Percentiles rank a stretch among this genome's conserved stretches.
Conservation (phyloP, 1,140 invertebrate species). For the Drosophila auraria region DNA sequence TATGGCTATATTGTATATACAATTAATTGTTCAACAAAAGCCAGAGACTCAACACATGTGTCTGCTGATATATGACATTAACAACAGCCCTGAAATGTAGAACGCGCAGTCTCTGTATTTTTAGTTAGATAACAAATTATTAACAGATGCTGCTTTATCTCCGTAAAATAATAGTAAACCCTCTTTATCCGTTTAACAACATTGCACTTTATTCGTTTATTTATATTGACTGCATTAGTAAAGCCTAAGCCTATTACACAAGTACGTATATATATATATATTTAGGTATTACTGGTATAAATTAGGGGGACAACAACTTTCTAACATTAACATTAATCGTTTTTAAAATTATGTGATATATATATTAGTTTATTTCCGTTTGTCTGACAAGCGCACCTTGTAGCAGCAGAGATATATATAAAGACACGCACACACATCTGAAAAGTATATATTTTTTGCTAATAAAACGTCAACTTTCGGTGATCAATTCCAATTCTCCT, state of each 20-base stretch:
- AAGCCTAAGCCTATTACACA: conserved; percentile 52
- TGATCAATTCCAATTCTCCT: conserved; percentile 32
- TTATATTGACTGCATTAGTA: conserved; percentile 76
- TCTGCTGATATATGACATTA: conserved; percentile 54
- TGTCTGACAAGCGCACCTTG: conserved; percentile 53
- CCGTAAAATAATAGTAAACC: not conserved
- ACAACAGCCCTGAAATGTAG: conserved; percentile 39
- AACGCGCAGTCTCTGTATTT: conserved; percentile 30
- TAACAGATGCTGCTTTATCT: conserved; percentile 32
- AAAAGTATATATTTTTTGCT: conserved; percentile 19
- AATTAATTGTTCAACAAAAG: conserved; percentile 72
- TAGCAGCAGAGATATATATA: conserved; percentile 12
- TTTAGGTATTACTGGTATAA: conserved; percentile 44
- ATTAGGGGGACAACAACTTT: conserved; percentile 28
- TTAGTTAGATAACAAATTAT: conserved; percentile 46
- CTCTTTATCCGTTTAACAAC: conserved; percentile 49
- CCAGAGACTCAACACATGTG: conserved; percentile 38
- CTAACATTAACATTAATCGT: conserved; percentile 28
- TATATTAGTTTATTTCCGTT: conserved; percentile 57
- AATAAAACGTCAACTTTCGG: conserved; percentile 41
- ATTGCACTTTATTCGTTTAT: conserved; percentile 79
- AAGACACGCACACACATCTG: conserved; percentile 25
- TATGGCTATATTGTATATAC: conserved; percentile 35
- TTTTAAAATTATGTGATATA: conserved; percentile 39
- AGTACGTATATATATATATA: conserved; percentile 22